These are phyloP conservation scores for Axea sp. DNA, from an alignment of 2,888 invertebrate species.

Conservation along the genomic window DNA sequence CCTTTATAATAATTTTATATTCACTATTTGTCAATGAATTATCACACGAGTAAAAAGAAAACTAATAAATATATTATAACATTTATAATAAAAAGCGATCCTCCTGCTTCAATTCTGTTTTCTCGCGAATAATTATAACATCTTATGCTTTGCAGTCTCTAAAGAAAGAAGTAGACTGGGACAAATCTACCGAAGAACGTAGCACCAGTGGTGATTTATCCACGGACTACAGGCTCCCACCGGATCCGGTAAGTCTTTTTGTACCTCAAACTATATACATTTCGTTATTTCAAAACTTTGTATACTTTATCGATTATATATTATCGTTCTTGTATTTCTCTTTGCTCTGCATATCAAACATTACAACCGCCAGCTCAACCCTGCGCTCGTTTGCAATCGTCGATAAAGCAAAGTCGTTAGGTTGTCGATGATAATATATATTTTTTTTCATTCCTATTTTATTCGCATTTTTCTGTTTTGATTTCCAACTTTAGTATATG, in stretches of 20 bases:
- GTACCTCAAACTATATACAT: conserved; percentile 24
- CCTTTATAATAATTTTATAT: too few relatives aligned
- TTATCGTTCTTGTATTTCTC: conserved; percentile 75
- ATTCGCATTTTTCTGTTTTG: conserved; percentile 9
- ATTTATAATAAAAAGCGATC: too few relatives aligned
- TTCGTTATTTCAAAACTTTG: conserved; percentile 63
- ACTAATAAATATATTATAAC: too few relatives aligned
- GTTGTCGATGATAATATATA: conserved; percentile 69
- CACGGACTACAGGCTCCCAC: conserved; percentile 88
- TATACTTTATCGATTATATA: conserved; percentile 69
- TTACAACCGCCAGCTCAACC: conserved; percentile 67
- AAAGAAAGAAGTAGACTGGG: conserved; percentile 94
- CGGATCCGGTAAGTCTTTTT: conserved; percentile 88
- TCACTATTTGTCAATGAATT: too few relatives aligned
- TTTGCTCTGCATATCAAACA: conserved; percentile 75
- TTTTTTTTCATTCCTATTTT: background rate
- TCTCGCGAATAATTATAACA: conserved; percentile 9
- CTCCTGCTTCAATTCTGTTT: too few relatives aligned
- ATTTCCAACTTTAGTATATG: conserved; percentile 20
- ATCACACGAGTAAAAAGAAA: too few relatives aligned
- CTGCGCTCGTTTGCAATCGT: conserved; percentile 72
- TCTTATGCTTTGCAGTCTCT: conserved; percentile 85
- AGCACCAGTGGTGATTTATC: conserved; percentile 88
- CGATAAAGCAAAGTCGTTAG: conserved; percentile 68
- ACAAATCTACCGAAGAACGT: conserved; percentile 86